Evolutionary conservation across 1,140 invertebrate species (phyloP).

Genomic region (Scaptodrosophila lebanonensis): DNA sequence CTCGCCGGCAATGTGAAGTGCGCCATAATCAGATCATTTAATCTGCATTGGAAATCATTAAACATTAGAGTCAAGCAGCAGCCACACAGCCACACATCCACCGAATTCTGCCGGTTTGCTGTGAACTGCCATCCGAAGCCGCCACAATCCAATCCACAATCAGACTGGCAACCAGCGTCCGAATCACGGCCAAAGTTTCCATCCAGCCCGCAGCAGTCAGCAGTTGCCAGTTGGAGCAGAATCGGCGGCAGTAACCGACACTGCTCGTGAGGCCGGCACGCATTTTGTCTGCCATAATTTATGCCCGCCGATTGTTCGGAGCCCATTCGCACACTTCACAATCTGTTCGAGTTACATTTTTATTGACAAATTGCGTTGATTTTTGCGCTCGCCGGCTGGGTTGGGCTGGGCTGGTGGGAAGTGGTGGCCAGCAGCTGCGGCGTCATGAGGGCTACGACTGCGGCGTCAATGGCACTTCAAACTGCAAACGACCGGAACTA

Average conservation of each 20-base stretch:
- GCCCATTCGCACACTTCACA: slow-evolving; percentile 74
- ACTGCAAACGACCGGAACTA: slow-evolving; percentile 74
- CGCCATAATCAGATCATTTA: slow-evolving; percentile 65
- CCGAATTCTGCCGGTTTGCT: too few relatives aligned
- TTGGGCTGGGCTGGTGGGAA: slow-evolving; percentile 3
- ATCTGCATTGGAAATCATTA: slow-evolving; percentile 73
- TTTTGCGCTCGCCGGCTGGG: slow-evolving; percentile 59
- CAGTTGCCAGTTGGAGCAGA: too few relatives aligned
- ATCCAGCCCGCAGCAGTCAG: slow-evolving; percentile 10
- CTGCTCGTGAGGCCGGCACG: neutral
- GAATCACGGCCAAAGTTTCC: slow-evolving; percentile 13
- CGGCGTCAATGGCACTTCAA: slow-evolving; percentile 70
- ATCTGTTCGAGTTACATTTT: slow-evolving; percentile 75
- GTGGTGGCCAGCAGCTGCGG: slow-evolving; percentile 2
- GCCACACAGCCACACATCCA: too few relatives aligned
- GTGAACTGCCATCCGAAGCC: slow-evolving; percentile 11
- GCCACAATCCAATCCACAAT: slow-evolving; percentile 32
- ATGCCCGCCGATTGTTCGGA: slow-evolving; percentile 69
- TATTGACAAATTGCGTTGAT: slow-evolving; percentile 77
- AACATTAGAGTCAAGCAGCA: slow-evolving; percentile 64
- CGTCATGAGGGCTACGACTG: slow-evolving; percentile 43
- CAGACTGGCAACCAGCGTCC: slow-evolving; percentile 8
- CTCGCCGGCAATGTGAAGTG: slow-evolving; percentile 37
- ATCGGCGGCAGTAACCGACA: slow-evolving; percentile 2
- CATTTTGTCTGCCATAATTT: slow-evolving; percentile 57